Conservation (phyloP, 2,888 invertebrate genomes). For the Ormyrus rosae region DNA sequence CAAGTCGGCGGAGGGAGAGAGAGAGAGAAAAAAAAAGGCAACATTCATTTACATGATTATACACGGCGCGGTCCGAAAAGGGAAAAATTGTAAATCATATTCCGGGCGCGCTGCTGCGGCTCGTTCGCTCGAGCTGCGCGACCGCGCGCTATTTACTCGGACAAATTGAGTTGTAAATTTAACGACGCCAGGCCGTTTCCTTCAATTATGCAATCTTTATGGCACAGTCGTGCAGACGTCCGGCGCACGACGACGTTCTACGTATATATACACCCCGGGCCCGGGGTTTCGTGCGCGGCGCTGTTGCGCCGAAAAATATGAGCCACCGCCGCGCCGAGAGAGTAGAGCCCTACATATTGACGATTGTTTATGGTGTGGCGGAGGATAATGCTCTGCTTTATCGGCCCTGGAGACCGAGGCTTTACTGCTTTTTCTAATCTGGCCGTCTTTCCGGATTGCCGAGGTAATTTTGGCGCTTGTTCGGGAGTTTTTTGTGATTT, state of each 20-base stretch:
- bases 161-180: slow-evolving; percentile 58
- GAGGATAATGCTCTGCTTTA: no score
- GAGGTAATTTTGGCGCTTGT: no score
- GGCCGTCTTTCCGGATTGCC: no score
- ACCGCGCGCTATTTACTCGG: slow-evolving; percentile 42
- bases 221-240: slow-evolving; percentile 26
- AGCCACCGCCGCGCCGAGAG: no score
- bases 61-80: background rate
- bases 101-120: background rate
- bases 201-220: slow-evolving; percentile 57
- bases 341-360: no score
- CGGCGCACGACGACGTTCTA: background rate
- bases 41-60: slow-evolving; percentile 47
- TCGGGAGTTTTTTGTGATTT: no score
- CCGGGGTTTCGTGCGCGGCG: background rate
- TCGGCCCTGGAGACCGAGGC: no score
- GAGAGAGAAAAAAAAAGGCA: background rate
- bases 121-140: background rate
- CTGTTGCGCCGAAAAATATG: no score
- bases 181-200: slow-evolving; percentile 51
- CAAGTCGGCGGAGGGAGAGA: no score
- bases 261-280: background rate
- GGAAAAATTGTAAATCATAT: slow-evolving; percentile 43
- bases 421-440: no score
- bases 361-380: no score